Conservation (phyloP, 2,888 invertebrate genomes). For the Sarcophaga caerulescens region DNA sequence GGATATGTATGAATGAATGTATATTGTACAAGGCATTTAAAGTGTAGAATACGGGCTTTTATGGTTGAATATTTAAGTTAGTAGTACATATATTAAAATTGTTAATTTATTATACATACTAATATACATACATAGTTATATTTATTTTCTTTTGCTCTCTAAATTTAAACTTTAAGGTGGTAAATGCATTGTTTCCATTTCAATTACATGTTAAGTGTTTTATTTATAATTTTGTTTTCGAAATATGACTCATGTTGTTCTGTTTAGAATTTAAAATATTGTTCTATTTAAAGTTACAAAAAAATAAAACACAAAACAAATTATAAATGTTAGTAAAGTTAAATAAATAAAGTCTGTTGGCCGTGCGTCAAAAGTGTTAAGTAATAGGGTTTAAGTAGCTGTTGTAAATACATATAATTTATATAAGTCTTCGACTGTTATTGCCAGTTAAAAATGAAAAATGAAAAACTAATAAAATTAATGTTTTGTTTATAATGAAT, state of each 20-base stretch:
- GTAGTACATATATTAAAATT: neutral
- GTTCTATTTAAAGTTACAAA: neutral
- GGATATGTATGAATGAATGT: no score
- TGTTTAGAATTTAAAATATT: neutral
- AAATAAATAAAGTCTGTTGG: neutral
- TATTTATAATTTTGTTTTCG: neutral
- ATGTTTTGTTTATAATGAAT: no score
- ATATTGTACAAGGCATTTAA: no score
- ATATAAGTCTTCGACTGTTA: neutral
- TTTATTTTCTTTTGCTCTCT: neutral
- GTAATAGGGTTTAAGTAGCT: constrained; percentile 29
- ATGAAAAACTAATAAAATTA: no score
- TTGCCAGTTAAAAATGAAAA: no score
- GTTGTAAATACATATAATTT: neutral
- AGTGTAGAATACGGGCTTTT: no score
- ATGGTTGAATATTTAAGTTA: constrained; percentile 10
- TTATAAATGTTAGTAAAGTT: neutral
- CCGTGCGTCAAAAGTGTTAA: constrained; percentile 14
- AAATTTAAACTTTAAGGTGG: neutral
- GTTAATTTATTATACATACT: no score
- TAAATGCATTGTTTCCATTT: neutral
- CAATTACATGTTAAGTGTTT: neutral
- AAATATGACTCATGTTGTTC: constrained; percentile 12
- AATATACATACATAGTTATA: no score
- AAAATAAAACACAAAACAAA: neutral